Base-by-base conservation (phyloP, 1,140 invertebrate genomes). In the Pinna nobilis region DNA sequence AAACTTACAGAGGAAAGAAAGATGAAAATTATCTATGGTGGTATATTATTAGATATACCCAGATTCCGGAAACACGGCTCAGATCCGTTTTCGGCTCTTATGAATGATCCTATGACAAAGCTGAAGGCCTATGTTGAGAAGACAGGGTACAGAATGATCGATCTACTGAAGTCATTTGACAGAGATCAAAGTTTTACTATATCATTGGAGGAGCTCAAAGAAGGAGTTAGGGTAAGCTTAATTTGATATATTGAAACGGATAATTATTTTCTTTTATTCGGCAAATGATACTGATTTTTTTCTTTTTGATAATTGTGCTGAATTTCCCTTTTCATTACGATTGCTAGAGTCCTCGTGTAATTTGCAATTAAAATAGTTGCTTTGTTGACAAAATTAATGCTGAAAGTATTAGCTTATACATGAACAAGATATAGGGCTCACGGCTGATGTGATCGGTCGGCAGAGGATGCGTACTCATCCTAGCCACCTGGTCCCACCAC, bases 1-100 rank as follows among this genome's bases (percentile, higher is more conserved):
- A 76, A 78, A 28, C 68, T 88, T 91, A 95, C 97, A 84, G 95
- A 96, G 85, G 95, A 83, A 30, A 70, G 81, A 41, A 39, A 41
- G 0, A 66, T 83, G 28, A 72, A 61, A 11, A 76, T 84, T 9
- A 37, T 76, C 3, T 82, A 84, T 61, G 84, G 83, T 4, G 79
- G 78, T 2, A 79, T 82, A 5, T 68, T 83, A 64, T 57, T 64
- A 11, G 82, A 81, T 25, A 63, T 61, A 18, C 69, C 74, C 1
- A 69, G 76, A 30, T 74, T 70, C 13, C 23, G 25, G n/a, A 60
- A 64, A 20, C 65, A 65, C 15, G 39, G 60, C 1, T 41, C 65
- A 0, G 76, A 84, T 44, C 82, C 78, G 0, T 68, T 79, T 67
- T 70, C 68, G 18, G 47, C 63, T 30, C 76, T 85, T 35, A 70